Evolutionary conservation across 23 tunicate species (phyloP).

Genomic region (Trididemnum miniatum): DNA sequence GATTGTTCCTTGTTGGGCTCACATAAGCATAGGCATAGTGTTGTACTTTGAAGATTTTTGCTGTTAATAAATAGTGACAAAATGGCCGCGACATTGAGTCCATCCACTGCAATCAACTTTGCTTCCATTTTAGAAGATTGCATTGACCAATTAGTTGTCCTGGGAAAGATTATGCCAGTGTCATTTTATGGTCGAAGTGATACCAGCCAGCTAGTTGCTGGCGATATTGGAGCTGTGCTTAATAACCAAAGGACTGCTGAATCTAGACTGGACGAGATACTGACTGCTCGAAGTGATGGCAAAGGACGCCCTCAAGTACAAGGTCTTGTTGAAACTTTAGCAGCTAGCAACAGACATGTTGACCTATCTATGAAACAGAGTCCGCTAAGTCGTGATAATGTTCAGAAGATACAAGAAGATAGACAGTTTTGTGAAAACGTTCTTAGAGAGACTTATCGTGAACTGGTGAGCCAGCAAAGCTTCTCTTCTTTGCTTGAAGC

Average conservation of each 20-base stretch:
- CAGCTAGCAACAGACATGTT: conserved; percentile 59
- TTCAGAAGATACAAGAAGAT: conserved; percentile 72
- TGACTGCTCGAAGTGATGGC: conserved; percentile 50
- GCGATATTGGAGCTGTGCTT: conserved; percentile 54
- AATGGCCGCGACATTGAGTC: conserved; percentile 28
- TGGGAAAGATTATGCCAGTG: conserved; percentile 77
- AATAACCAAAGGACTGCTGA: conserved; percentile 59
- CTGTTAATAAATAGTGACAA: no score
- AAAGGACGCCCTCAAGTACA: conserved; percentile 26
- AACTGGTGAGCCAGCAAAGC: conserved; percentile 31
- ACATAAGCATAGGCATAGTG: no score
- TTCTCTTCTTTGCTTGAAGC: conserved; percentile 49
- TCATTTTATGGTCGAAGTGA: conserved; percentile 55
- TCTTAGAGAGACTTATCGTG: conserved; percentile 39
- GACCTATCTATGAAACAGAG: conserved; percentile 79
- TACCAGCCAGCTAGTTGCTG: conserved; percentile 48
- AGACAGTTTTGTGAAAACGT: conserved; percentile 87
- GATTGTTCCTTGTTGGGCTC: no score
- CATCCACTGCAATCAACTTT: conserved; percentile 53
- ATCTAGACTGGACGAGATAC: conserved; percentile 43
- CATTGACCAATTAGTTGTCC: conserved; percentile 57
- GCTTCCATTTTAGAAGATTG: conserved; percentile 71
- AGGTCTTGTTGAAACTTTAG: conserved; percentile 31
- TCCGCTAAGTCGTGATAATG: conserved; percentile 78
- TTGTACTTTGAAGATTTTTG: no score